Percentiles rank a stretch among this genome's conserved stretches.
Evolutionary conservation across 2,888 invertebrate species (phyloP).

Genomic region (Nomada fucata): DNA sequence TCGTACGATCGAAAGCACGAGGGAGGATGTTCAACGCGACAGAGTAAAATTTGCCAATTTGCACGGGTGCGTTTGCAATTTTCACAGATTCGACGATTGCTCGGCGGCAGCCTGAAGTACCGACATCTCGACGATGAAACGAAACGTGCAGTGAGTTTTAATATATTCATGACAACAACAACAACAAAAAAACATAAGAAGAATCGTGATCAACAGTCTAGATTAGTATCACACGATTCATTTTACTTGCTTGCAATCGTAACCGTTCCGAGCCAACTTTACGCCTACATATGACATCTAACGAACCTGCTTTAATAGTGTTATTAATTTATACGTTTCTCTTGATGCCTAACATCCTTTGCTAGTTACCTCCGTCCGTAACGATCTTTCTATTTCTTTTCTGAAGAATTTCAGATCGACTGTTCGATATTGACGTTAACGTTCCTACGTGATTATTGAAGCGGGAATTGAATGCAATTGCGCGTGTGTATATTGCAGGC

Average conservation of each 20-base stretch:
- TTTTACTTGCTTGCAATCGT: conserved; percentile 12
- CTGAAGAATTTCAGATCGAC: neutral
- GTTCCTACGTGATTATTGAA: no score
- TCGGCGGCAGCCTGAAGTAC: conserved; percentile 89
- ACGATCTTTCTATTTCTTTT: neutral
- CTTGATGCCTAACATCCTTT: neutral
- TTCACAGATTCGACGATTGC: conserved; percentile 89
- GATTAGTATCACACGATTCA: conserved; percentile 2
- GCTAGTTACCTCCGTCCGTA: neutral
- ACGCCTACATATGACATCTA: conserved; percentile 6
- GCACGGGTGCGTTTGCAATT: conserved; percentile 74
- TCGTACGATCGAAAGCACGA: neutral
- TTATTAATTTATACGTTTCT: neutral
- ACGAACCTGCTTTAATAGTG: conserved; percentile 28
- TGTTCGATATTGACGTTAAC: no score
- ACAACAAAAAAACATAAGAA: neutral
- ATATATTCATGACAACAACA: conserved; percentile 33
- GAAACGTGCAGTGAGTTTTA: conserved; percentile 89
- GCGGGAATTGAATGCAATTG: no score
- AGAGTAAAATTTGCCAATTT: conserved; percentile 68
- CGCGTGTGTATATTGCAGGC: no score
- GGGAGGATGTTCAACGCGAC: neutral
- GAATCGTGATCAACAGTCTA: neutral
- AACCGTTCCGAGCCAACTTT: conserved; percentile 10
- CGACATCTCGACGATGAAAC: conserved; percentile 89